Conservation (phyloP, 1,140 invertebrate species). For the Melanaphis sacchari region DNA sequence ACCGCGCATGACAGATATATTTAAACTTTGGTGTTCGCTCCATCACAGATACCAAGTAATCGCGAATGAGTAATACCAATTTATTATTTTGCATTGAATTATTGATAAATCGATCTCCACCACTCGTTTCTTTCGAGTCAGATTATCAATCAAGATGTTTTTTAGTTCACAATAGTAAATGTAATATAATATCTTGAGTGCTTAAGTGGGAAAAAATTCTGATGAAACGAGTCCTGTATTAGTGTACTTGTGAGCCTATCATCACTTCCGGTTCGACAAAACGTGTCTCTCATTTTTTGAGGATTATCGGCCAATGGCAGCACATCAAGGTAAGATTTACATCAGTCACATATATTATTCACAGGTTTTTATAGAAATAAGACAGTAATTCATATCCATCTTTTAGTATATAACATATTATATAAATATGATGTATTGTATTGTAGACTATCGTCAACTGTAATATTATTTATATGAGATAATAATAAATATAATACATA, state of each 20-base stretch:
- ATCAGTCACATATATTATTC: neutral
- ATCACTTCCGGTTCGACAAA: neutral
- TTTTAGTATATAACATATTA: neutral
- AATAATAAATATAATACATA: too few species aligned
- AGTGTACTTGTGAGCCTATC: neutral
- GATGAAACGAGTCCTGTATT: neutral
- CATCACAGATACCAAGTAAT: too few species aligned
- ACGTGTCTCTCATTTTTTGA: neutral
- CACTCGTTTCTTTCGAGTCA: neutral
- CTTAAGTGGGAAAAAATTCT: neutral
- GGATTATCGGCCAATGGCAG: neutral
- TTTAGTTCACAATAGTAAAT: neutral
- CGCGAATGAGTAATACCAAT: too few species aligned
- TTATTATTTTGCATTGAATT: too few species aligned
- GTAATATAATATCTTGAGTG: neutral
- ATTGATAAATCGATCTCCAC: too few species aligned
- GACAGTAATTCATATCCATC: neutral
- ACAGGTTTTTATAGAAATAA: neutral
- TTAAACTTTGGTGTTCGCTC: too few species aligned
- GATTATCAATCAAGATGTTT: neutral
- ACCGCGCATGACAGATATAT: too few species aligned
- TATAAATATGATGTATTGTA: too few species aligned
- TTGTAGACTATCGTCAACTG: too few species aligned
- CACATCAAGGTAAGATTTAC: neutral
- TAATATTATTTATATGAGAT: too few species aligned